Evolutionary conservation across 2,797 vertebrate genomes (phyloP), one percentile per base, ranked within the genome.

Genomic region (Takifugu rubripes): DNA sequence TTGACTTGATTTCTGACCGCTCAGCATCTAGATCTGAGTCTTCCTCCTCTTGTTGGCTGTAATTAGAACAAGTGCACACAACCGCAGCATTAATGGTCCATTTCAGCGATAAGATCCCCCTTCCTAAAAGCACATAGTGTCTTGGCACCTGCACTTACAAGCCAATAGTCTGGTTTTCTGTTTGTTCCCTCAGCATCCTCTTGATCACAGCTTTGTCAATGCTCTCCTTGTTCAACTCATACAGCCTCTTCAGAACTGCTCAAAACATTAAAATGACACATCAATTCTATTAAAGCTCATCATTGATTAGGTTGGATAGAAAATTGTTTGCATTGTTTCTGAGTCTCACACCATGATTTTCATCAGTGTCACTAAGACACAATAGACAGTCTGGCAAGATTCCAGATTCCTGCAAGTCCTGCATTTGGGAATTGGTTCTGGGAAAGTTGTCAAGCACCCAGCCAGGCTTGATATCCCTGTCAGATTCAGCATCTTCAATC

Each of bases 371-470:
- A 71, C 59, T 84, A 67, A 99, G 90, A 81, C 83, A 93, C 84
- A 99, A 87, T n/a, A 96, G 25, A 31, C 87, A 73, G 58, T 95
- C 93, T 26, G 95, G 95, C 49, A 86, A 33, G 66, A 93, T 68
- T 72, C 74, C 88, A 65, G 65, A 61, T 47, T 92, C 75, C 49
- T 74, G 43, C 57, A 97, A 84, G 54, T 61, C 68, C 42, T 72
- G 61, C 89, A 94, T 86, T 48, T 95, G 88, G 1, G 90, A 88
- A 64, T 40, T 15, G 48, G 70, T 82, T 25, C 80, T 70, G 50
- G 96, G 94, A 63, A 92, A 94, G 85, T 96, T 95, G 80, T 99
- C 94, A 49, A 99, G 77, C 54, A 98, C 88, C 96, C 96, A 99
- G 25, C 95, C 95, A 64, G 90, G 91, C 64, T 66, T 84, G 51